phyloP scores from a whole-genome alignment of 2,888 invertebrate species.

The Mesorhabditis belari region DNA sequence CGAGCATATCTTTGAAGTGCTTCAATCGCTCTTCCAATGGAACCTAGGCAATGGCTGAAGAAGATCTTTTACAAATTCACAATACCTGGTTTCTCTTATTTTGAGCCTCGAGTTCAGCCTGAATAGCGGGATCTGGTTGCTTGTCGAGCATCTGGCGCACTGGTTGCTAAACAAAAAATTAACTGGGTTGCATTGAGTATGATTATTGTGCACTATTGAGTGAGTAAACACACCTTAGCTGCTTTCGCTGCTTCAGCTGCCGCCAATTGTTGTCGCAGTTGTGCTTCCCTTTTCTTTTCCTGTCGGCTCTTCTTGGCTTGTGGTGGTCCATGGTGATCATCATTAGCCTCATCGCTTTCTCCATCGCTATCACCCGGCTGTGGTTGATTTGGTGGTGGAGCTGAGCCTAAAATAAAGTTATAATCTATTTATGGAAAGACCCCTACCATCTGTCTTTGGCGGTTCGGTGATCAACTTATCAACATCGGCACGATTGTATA shows the following conservation, averaged over 20 bases:
- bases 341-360: conserved; percentile 60
- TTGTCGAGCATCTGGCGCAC: conserved; percentile 42
- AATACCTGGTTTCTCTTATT: conserved; percentile 70
- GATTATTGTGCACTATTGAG: conserved; percentile 88
- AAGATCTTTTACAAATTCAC: not conserved
- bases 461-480: conserved; percentile 80
- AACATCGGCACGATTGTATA: conserved; percentile 76
- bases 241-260: conserved; percentile 34
- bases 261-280: conserved; percentile 13
- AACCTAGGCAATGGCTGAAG: conserved; percentile 61
- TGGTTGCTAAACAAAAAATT: conserved; percentile 19
- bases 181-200: conserved; percentile 65
- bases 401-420: not conserved
- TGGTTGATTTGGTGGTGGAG: not conserved
- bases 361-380: not conserved
- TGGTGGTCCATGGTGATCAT: conserved; percentile 33
- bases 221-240: conserved; percentile 65
- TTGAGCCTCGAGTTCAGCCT: conserved; percentile 84
- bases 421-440: not conserved
- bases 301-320: conserved; percentile 45
- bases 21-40: conserved; percentile 87
- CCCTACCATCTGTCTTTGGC: conserved; percentile 54
- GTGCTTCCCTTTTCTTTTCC: conserved; percentile 42
- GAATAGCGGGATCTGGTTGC: conserved; percentile 77
- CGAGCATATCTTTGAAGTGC: conserved; percentile 90